These are phyloP conservation scores for Paramisgurnus dabryanus DNA, from an alignment of 2,113 vertebrate species.

Conservation along the genomic window DNA sequence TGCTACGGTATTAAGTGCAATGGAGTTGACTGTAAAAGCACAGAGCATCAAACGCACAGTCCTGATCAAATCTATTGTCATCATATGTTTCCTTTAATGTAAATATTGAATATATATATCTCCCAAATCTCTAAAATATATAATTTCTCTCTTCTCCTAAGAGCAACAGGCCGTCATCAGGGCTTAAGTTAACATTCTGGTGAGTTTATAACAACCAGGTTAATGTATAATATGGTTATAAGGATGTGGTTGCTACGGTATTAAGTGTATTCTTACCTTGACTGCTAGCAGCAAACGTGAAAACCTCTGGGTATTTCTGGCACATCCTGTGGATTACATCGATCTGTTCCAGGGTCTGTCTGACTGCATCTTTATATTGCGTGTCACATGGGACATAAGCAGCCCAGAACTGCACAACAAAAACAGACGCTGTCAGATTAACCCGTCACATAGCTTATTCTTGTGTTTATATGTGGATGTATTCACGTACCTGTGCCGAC, in stretches of 20 bases:
- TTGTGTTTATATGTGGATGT: background rate
- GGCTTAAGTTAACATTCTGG: background rate
- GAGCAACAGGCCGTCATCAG: background rate
- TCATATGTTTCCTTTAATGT: background rate
- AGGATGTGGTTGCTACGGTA: background rate
- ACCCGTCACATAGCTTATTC: background rate
- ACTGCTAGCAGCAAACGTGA: constrained; percentile 76
- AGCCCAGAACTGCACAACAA: constrained; percentile 86
- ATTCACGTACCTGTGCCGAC: constrained; percentile 83
- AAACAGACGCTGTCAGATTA: background rate
- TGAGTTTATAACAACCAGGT: background rate
- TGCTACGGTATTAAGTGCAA: constrained; percentile 20
- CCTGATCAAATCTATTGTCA: constrained; percentile 22
- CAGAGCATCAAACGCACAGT: constrained; percentile 54
- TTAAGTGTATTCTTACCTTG: constrained; percentile 63
- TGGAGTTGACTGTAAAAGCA: constrained; percentile 44
- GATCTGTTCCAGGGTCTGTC: constrained; percentile 91
- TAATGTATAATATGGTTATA: constrained; percentile 43
- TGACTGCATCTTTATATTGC: constrained; percentile 88
- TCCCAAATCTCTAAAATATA: too few relatives aligned
- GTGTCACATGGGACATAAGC: constrained; percentile 83
- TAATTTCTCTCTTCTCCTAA: background rate
- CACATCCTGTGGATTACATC: constrained; percentile 90
- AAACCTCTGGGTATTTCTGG: constrained; percentile 77
- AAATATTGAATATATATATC: too few relatives aligned